Base-by-base conservation (phyloP, 2,888 invertebrate genomes). In the Drosophila rellima region DNA sequence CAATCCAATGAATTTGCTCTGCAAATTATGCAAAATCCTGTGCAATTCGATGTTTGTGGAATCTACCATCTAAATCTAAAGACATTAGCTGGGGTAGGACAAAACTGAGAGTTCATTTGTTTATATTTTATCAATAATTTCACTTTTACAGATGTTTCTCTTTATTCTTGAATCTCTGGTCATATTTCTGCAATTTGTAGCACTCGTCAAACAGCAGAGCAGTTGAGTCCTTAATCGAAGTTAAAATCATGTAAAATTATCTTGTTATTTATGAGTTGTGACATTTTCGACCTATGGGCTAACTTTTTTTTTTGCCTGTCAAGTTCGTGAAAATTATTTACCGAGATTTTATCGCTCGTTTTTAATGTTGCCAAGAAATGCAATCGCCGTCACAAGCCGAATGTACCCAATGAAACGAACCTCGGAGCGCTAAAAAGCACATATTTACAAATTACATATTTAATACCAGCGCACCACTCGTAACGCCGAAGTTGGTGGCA, bases 1-100 rank as follows among this genome's bases (percentile, higher is more conserved):
- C 60, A 66, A 18, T 42, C 66, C 4, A 82, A 87, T 15, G 84
- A 87, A 29, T 87, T 86, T 33, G 56, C 71, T 8, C 47, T 90
- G 45, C 91, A 90, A 45, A 72, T 89, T 18, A 71, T 75, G 63
- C 90, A 89, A 45, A 86, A 81, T 71, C 65, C 81, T 10, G 55
- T 90, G 2, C 56, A 76, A 44, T 81, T 90, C 50, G 69, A 66
- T 10, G 77, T 88, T 17, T 80, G 78, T 5, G 76, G 75, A 44
- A 81, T 90, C 4, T 89, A 90, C 50, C 61, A 82, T 13, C 64
- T 90, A 8, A 90, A 86, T 48, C 55, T 82, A 4, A 39, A 74
- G 33, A 77, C 88, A 10, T 29, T 89, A 4, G 72, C 68, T 0
- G 78, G 60, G 65, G 84, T 84, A 59, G 11, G 62, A 3, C 35